Percentiles rank a stretch among this genome's conserved stretches.
These are phyloP conservation scores for Ectropis grisescens DNA, from an alignment of 1,140 invertebrate genomes.

Conservation along the genomic window DNA sequence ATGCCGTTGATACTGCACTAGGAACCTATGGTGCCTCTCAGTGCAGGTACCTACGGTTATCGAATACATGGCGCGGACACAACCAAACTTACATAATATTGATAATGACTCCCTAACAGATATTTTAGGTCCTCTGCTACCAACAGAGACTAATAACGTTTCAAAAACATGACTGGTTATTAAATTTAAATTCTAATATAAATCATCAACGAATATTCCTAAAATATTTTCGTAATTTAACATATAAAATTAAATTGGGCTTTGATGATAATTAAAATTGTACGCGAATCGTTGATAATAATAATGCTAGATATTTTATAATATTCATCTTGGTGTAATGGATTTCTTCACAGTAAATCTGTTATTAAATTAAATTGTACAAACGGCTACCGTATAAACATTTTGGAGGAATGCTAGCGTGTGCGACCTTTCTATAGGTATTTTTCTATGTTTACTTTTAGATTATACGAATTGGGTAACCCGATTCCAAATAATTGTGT, in stretches of 20 bases:
- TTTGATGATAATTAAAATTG: constrained; percentile 37
- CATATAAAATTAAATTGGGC: constrained; percentile 35
- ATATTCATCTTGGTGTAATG: constrained; percentile 41
- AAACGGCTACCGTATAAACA: neutral
- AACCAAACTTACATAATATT: no score
- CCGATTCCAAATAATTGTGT: constrained; percentile 8
- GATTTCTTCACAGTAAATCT: constrained; percentile 10
- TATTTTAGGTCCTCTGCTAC: no score
- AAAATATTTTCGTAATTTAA: constrained; percentile 55
- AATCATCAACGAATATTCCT: constrained; percentile 50
- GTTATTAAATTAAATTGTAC: neutral
- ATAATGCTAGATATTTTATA: constrained; percentile 25
- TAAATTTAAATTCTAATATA: constrained; percentile 2
- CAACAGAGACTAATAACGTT: no score
- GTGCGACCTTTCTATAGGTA: constrained; percentile 12
- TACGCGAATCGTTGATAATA: constrained; percentile 34
- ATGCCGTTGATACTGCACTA: no score
- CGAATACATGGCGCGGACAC: no score
- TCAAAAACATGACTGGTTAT: no score
- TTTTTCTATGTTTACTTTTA: constrained; percentile 11
- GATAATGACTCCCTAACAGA: no score
- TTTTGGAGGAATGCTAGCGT: constrained; percentile 6
- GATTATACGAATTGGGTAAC: constrained; percentile 7
- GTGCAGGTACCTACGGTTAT: no score
- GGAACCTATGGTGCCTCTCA: no score